Base-by-base conservation (phyloP, 2,888 invertebrate species). In the Euplagia quadripunctaria region DNA sequence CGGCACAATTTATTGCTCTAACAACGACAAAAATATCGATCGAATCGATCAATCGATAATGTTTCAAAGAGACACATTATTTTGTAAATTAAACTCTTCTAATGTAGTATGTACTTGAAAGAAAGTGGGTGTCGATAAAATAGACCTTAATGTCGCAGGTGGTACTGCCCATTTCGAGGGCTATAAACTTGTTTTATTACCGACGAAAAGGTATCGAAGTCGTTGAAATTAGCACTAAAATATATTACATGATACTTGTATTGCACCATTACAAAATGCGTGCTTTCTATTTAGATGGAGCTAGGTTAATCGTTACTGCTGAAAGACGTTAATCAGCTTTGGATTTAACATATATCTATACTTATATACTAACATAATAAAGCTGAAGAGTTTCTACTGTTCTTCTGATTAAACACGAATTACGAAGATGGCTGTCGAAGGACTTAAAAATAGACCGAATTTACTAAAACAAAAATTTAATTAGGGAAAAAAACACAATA, bases 181-280 rank as follows among this genome's bases (percentile, higher is more conserved):
- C 70, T 0, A 74, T 70, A 69, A 64, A 68, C 42, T 52, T 66
- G 16, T 58, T 75, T 71, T 72, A 69, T 69, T 55, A 43, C 72
- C 72, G 31, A 67, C 63, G 31, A 68, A 64, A 55, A 63, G 68
- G 64, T 61, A 58, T 52, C 11, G 55, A 31, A 69, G 49, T 64
- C 51, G 12, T 52, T 69, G 66, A 71, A 82, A 76, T 75, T 55
- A 64, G 71, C 7, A 51, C 20, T 31, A 61, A 69, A 71, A 71
- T 74, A 16, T 63, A 61, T 72, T 73, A 64, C 4, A 67, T 72
- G 64, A 64, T 61, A 69, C 41, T 43, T 68, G 42, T 31, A 42
- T 31, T 64, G 41, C n/a, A 64, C 20, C 51, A 20, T 68, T 55
- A 68, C 55, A 6, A 68, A 55, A 68, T 17, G 31, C 7, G 43